Evolutionary conservation across 1,140 invertebrate species (phyloP), one percentile per base, ranked within the genome.

Genomic region (Tenebrio molitor): DNA sequence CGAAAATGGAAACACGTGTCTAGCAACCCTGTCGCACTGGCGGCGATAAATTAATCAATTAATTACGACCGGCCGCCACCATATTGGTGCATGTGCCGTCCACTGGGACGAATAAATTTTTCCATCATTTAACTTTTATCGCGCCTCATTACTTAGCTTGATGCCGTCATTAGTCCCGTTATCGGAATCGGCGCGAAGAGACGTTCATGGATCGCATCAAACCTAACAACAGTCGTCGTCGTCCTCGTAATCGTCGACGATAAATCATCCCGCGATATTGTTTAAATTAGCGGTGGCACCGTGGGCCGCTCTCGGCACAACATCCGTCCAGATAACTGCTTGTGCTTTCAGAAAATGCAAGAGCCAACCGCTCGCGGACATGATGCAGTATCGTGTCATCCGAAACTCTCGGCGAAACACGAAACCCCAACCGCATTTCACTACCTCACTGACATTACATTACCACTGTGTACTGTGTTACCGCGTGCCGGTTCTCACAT

Each of bases 391-490:
- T 58, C 50, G 50, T 58, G 50, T 58, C 50, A 58, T 58, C 50
- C 19, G 50, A 58, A 58, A 58, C 50, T 21, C 16, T 29, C 15
- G 21, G 33, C 42, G 25, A 44, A 50, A 68, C 17, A 7, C 14
- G 41, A 46, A 50, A 50, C 66, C 66, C 25, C 66, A 50, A 68
- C 46, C 46, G 34, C 66, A 68, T 68, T 68, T 50, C 66, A 36
- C 66, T 68, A 58, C 50, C 66, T 68, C 46, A 50, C 46, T 68
- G 66, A 68, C 66, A 68, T 68, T 68, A 44, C 46, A 68, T 68
- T 68, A 68, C 66, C 42, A 68, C 46, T 50, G 33, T 58, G 21
- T 68, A 50, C 66, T 17, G 46, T 44, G 50, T 50, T 50, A 68
- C 66, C 66, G 46, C 66, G 66, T 68, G 66, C 42, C 33, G 19